phyloP scores from a whole-genome alignment of 2,888 invertebrate species.

The Hydropsyche betteni region DNA sequence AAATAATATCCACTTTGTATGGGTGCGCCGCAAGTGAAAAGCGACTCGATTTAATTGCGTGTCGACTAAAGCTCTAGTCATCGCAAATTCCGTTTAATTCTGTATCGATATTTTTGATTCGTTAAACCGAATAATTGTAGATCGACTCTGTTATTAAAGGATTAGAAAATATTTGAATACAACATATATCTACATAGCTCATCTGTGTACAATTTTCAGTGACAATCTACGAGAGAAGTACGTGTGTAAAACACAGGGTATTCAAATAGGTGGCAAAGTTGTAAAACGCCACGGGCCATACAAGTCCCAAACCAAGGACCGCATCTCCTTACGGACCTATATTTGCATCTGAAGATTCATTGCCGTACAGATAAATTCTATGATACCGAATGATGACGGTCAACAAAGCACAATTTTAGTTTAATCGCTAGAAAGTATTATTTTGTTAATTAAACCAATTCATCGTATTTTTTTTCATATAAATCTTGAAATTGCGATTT shows the following conservation, averaged over 20 bases:
- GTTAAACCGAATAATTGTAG: too few relatives aligned
- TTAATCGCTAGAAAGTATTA: too few relatives aligned
- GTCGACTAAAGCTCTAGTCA: neutral
- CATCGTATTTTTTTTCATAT: too few relatives aligned
- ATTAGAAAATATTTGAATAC: too few relatives aligned
- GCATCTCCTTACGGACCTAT: conserved; percentile 33
- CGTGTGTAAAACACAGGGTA: conserved; percentile 3
- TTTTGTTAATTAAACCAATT: too few relatives aligned
- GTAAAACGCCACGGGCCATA: conserved; percentile 42
- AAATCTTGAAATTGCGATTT: too few relatives aligned
- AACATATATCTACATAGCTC: too few relatives aligned
- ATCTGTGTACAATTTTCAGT: neutral
- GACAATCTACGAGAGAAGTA: neutral
- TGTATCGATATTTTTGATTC: too few relatives aligned
- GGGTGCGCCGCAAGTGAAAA: neutral
- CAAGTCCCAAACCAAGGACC: conserved; percentile 23
- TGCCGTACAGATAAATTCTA: conserved; percentile 47
- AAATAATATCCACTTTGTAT: conserved; percentile 48
- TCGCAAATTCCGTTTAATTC: too few relatives aligned
- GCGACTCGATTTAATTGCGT: conserved; percentile 21
- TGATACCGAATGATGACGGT: conserved; percentile 44
- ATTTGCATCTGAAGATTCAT: conserved; percentile 46
- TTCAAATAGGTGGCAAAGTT: conserved; percentile 40
- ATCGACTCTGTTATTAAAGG: too few relatives aligned
- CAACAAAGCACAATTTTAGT: conserved; percentile 11